A percentile compares a stretch with the other conserved stretches of the same genome.
phyloP scores from a whole-genome alignment of 1,140 invertebrate genomes.

The Dolichoris vasculosae region DNA sequence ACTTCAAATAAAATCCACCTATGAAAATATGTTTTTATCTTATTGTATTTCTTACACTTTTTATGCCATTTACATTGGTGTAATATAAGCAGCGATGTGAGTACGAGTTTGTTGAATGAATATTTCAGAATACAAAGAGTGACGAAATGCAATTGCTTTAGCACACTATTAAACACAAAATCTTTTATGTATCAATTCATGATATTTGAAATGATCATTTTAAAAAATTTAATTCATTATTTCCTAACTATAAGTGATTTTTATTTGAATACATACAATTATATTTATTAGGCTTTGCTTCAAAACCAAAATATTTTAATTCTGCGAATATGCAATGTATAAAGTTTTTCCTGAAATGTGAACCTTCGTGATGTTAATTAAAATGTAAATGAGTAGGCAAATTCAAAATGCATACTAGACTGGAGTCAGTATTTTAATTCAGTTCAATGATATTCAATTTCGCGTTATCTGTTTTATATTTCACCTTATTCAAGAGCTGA shows the following conservation, averaged over 20 bases:
- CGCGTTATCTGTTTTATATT: background rate
- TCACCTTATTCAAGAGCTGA: background rate
- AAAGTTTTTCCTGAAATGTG: background rate
- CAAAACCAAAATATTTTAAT: background rate
- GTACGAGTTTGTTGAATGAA: background rate
- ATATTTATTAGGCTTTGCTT: background rate
- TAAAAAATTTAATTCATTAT: background rate
- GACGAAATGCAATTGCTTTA: background rate
- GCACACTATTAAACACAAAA: background rate
- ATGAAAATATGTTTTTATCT: conserved; percentile 29
- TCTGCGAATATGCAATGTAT: background rate
- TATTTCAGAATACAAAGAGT: background rate
- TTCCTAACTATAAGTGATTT: background rate
- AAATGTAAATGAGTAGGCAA: conserved; percentile 1
- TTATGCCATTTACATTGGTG: background rate
- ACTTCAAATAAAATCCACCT: conserved; percentile 26
- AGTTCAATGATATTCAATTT: background rate
- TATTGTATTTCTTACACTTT: conserved; percentile 9
- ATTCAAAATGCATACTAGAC: background rate
- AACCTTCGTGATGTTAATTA: background rate
- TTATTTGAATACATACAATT: background rate
- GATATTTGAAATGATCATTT: background rate
- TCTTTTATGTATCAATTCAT: background rate
- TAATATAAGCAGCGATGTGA: background rate
- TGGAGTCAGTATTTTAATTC: background rate